Evolutionary conservation across 2,113 vertebrate genomes (phyloP), one percentile per base, ranked within the genome.

Genomic region (Gopherus evgoodei): DNA sequence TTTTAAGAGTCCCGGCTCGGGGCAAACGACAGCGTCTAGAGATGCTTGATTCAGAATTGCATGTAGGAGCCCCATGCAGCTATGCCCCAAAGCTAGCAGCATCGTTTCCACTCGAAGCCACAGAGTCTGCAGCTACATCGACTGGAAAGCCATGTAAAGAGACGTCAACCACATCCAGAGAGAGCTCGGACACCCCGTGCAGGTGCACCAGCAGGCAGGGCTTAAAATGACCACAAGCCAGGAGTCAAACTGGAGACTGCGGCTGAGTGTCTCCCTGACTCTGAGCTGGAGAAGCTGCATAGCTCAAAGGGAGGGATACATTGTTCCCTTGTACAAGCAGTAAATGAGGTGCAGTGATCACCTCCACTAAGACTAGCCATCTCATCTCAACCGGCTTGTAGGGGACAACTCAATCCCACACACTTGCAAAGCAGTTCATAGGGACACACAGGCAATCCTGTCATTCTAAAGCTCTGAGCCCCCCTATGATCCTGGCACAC

Each of bases 91-190:
- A 25, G 38, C 72, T 22, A 44, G 38, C 38, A 42, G 72, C 38
- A 42, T 72, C 4, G 17, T 11, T 38, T 24, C 35, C 10, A 12
- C 13, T n/a, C 2, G 27, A 16, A 78, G 76, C 49, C 78, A 49
- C 0, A 0, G 56, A 53, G 56, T 76, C 21, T 6, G 9, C 14
- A n/a, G 93, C 38, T 54, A 38, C 14, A 1, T 65, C 31, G 35
- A 83, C 50, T 29, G 31, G 44, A 76, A 59, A 59, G n/a, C 54
- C 59, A 69, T 3, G 3, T 6, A 35, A 62, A 62, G 57, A 13
- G 59, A 6, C 62, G 3, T n/a, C 31, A 65, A 4, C 31, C 35
- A 35, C 16, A 8, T 31, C 17, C n/a, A 72, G 31, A 21, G 65
- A 35, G 8, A n/a, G 8, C 8, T 17, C 65, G 22, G 35, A 2